Percentiles rank a stretch among this genome's conserved stretches.
These are phyloP conservation scores for Dicaeum eximium DNA, from an alignment of 2,113 vertebrate genomes.

Conservation along the genomic window DNA sequence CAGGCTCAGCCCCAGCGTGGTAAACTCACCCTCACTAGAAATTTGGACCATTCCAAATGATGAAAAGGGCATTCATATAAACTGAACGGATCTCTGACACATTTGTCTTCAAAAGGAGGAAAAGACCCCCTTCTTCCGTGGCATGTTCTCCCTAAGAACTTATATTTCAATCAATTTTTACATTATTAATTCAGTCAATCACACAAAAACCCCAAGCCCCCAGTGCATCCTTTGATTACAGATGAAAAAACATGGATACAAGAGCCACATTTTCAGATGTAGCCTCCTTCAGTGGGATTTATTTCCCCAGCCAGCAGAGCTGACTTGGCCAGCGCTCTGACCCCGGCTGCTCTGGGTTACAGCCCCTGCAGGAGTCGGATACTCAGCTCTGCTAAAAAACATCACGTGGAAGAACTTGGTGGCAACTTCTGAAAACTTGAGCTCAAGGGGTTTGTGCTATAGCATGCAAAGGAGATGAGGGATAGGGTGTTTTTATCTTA, in stretches of 20 bases:
- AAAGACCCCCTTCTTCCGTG: neutral
- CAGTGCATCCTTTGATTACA: neutral
- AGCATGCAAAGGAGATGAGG: neutral
- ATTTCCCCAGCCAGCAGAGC: neutral
- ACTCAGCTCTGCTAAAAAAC: neutral
- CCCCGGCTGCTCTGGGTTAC: neutral
- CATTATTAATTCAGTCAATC: neutral
- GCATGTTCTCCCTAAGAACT: neutral
- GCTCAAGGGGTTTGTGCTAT: neutral
- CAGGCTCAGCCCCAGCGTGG: accelerated
- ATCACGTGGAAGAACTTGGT: neutral
- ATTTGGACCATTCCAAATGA: neutral
- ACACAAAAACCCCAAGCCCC: neutral
- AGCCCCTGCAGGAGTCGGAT: neutral
- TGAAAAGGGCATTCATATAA: neutral
- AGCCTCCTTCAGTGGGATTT: neutral
- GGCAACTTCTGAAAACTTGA: neutral
- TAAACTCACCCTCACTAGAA: neutral
- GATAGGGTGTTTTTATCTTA: neutral
- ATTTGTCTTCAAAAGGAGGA: neutral
- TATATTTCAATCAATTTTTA: neutral
- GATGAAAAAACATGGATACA: neutral
- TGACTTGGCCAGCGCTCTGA: neutral
- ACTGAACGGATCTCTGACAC: neutral
- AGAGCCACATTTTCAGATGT: neutral